Percentiles rank a stretch among this genome's conserved stretches.
These are phyloP conservation scores for Bos indicus DNA, from an alignment of 2,113 vertebrate genomes.

Conservation along the genomic window DNA sequence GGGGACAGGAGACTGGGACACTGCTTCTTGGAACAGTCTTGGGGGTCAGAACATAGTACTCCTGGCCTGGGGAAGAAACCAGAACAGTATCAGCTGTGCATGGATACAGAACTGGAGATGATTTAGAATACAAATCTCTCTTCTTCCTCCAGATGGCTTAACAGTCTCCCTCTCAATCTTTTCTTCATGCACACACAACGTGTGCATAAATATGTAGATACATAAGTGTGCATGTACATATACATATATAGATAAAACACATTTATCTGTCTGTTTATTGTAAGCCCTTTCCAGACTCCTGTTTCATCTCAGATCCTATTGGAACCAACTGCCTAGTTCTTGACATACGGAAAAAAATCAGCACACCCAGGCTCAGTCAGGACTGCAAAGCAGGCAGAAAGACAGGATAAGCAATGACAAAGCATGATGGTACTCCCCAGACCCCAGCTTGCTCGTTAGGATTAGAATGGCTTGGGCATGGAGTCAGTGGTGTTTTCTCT, in stretches of 20 bases:
- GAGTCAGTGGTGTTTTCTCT: background rate
- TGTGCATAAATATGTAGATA: background rate
- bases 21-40: background rate
- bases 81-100: background rate
- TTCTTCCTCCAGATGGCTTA: background rate
- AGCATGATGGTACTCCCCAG: accelerated
- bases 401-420: background rate
- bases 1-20: background rate
- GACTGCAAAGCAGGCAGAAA: background rate
- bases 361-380: background rate
- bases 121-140: background rate
- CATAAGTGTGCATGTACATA: accelerated
- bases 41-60: constrained; percentile 31
- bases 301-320: background rate
- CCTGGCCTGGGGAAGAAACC: constrained; percentile 61
- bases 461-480: background rate
- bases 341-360: accelerated
- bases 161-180: background rate
- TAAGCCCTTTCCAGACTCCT: background rate
- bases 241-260: accelerated
- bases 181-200: too few relatives aligned
- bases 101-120: background rate
- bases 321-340: background rate
- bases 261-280: background rate
- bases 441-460: accelerated